Conservation (phyloP, 2,888 invertebrate species). For the Caenorhabditis sinica region DNA sequence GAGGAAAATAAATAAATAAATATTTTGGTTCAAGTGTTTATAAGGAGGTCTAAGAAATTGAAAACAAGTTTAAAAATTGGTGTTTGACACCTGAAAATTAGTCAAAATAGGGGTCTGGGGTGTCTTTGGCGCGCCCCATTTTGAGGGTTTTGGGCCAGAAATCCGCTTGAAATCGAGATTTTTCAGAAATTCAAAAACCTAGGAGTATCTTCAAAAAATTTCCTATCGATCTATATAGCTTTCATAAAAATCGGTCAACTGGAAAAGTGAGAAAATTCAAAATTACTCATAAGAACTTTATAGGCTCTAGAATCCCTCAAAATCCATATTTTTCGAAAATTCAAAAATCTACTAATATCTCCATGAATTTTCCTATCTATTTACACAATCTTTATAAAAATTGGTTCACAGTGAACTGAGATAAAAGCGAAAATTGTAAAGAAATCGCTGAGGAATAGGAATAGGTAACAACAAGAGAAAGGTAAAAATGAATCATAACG, state of each 20-base stretch:
- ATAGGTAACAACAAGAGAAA: neutral
- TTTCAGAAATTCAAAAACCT: neutral
- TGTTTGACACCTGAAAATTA: neutral
- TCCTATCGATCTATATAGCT: too few species aligned
- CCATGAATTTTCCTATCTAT: too few species aligned
- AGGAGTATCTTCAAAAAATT: neutral
- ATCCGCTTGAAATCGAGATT: neutral
- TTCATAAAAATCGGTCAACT: too few species aligned
- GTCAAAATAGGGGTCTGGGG: neutral
- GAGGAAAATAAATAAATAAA: slow-evolving; percentile 2
- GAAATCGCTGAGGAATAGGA: neutral
- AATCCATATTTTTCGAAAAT: too few species aligned
- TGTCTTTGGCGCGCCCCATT: too few species aligned
- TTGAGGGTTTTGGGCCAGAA: neutral
- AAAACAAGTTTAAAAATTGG: neutral
- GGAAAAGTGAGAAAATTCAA: too few species aligned
- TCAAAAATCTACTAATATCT: too few species aligned
- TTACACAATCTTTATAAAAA: too few species aligned
- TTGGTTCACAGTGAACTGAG: too few species aligned
- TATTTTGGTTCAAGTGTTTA: neutral
- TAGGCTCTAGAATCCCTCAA: too few species aligned
- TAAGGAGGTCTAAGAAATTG: neutral
- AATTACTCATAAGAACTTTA: too few species aligned
- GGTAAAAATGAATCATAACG: neutral
- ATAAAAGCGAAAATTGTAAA: too few species aligned